These are phyloP conservation scores for Acleris holmiana DNA, from an alignment of 2,888 invertebrate species.

Conservation along the genomic window DNA sequence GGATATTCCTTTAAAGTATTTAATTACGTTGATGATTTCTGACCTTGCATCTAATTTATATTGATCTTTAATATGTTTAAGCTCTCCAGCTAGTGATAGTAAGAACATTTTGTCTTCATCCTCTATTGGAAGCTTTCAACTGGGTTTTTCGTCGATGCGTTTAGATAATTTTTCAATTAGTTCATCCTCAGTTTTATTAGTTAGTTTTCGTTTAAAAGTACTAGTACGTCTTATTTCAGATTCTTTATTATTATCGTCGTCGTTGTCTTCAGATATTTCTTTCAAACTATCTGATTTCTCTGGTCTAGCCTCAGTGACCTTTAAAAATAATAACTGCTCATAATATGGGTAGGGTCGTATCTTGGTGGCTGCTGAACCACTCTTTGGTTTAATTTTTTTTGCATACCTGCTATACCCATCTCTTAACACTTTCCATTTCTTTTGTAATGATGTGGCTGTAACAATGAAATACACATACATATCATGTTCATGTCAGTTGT, in stretches of 20 bases:
- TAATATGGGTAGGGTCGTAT: constrained; percentile 1
- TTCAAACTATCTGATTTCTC: constrained; percentile 4
- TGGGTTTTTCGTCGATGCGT: not conserved
- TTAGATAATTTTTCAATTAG: constrained; percentile 10
- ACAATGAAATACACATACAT: constrained; percentile 7
- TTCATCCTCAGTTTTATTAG: not conserved
- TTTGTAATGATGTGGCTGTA: constrained; percentile 12
- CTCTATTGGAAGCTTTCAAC: not conserved
- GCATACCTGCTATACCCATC: constrained; percentile 15
- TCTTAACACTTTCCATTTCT: constrained; percentile 23
- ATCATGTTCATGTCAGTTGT: no score
- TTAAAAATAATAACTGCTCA: constrained; percentile 5
- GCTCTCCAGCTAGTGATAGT: constrained; percentile 4
- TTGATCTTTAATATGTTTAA: constrained; percentile 3
- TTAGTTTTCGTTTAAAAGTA: constrained; percentile 1
- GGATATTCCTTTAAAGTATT: constrained; percentile 9
- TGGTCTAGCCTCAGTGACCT: constrained; percentile 2
- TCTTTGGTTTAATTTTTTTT: constrained; percentile 14
- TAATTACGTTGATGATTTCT: constrained; percentile 5
- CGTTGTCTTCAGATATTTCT: not conserved
- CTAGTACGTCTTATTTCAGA: not conserved
- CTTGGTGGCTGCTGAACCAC: constrained; percentile 14
- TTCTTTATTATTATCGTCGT: not conserved
- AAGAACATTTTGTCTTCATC: constrained; percentile 3
- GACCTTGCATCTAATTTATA: constrained; percentile 8